These are phyloP conservation scores for Eolophus roseicapilla DNA, from an alignment of 2,113 vertebrate genomes.

Conservation along the genomic window DNA sequence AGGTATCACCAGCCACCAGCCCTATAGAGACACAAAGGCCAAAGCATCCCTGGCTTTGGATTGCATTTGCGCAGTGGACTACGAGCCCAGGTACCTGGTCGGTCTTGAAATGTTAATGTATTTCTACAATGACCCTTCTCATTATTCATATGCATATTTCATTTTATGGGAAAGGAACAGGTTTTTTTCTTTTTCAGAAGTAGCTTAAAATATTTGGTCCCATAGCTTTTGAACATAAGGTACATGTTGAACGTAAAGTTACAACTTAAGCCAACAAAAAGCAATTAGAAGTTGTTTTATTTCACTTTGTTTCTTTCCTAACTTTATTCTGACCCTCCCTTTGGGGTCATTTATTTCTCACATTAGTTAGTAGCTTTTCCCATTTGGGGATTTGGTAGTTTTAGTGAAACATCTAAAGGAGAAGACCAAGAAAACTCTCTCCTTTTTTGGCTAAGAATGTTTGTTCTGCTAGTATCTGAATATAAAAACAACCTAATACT, in stretches of 20 bases:
- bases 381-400: conserved; percentile 36
- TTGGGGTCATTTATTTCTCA: conserved; percentile 57
- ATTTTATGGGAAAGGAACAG: neutral
- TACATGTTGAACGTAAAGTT: neutral
- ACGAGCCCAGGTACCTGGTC: neutral
- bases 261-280: neutral
- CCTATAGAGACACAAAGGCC: neutral
- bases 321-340: conserved; percentile 36
- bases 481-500: conserved; percentile 51
- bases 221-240: neutral
- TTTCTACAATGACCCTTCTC: neutral
- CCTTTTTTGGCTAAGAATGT: conserved; percentile 66
- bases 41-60: neutral
- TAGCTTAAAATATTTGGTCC: neutral
- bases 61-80: rapidly evolving
- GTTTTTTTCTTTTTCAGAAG: neutral
- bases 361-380: conserved; percentile 35
- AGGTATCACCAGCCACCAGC: neutral
- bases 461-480: conserved; percentile 53
- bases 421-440: conserved; percentile 50
- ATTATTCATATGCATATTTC: neutral
- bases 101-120: neutral
- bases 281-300: neutral
- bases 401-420: conserved; percentile 46
- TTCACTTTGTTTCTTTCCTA: conserved; percentile 13